Conservation (phyloP, 2,797 vertebrate genomes). For the Strix occidentalis region DNA sequence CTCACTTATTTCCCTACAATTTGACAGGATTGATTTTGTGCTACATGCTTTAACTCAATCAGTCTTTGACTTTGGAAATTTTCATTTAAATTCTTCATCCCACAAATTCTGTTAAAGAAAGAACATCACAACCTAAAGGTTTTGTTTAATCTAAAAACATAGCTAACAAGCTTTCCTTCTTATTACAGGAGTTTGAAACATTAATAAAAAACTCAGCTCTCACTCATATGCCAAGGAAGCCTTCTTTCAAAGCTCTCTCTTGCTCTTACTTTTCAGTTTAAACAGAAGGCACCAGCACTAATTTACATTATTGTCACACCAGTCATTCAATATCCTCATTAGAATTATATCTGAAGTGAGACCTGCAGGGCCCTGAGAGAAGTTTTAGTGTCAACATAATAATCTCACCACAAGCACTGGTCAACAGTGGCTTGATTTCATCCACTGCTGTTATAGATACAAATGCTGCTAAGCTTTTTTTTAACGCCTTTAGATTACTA, state of each 20-base stretch:
- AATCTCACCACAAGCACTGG: slow-evolving; percentile 25
- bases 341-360: slow-evolving; percentile 47
- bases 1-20: slow-evolving; percentile 64
- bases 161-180: slow-evolving; percentile 36
- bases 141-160: slow-evolving; percentile 60
- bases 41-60: slow-evolving; percentile 66
- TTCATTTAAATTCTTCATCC: slow-evolving; percentile 59
- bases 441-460: background rate
- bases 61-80: slow-evolving; percentile 44
- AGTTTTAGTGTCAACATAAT: slow-evolving; percentile 14
- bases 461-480: background rate
- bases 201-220: slow-evolving; percentile 52
- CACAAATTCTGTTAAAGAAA: slow-evolving; percentile 56
- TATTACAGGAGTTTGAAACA: slow-evolving; percentile 35
- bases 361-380: slow-evolving; percentile 17
- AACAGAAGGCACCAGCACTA: slow-evolving; percentile 38
- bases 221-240: slow-evolving; percentile 55
- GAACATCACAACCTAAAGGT: slow-evolving; percentile 56
- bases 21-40: slow-evolving; percentile 64
- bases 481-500: background rate
- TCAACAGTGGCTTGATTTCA: background rate
- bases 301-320: slow-evolving; percentile 59
- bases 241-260: slow-evolving; percentile 41
- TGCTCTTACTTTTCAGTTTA: slow-evolving; percentile 34
- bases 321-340: slow-evolving; percentile 51